These are phyloP conservation scores for Bombylius discolor DNA, from an alignment of 2,888 invertebrate genomes.

Conservation along the genomic window DNA sequence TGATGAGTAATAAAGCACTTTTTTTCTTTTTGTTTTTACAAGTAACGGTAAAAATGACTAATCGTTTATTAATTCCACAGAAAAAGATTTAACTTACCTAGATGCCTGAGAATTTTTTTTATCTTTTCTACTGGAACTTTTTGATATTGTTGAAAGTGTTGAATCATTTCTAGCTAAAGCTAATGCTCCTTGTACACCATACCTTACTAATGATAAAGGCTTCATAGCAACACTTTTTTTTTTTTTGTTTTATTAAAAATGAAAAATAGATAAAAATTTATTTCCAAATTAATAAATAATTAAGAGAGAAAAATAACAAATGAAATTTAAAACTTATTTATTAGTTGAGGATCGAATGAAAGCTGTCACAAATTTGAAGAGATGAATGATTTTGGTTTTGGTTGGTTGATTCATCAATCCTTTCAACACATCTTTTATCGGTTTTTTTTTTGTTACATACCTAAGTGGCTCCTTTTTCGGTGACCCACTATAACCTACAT, in stretches of 20 bases:
- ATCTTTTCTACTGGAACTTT: conserved; percentile 36
- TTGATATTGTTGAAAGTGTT: conserved; percentile 47
- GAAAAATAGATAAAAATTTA: no score
- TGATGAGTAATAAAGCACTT: no score
- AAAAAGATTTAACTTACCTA: conserved; percentile 24
- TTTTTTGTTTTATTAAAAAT: no score
- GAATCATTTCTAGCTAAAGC: conserved; percentile 37
- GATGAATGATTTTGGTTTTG: no score
- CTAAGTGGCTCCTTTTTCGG: conserved; percentile 35
- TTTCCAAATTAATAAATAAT: no score
- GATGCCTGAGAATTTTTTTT: conserved; percentile 38
- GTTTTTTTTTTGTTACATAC: conserved; percentile 18
- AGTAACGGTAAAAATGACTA: no score
- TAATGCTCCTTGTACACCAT: conserved; percentile 36
- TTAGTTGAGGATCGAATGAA: no score
- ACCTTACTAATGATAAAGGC: conserved; percentile 35
- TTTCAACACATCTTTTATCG: not conserved
- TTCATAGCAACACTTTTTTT: conserved; percentile 50
- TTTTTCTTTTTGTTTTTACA: not conserved
- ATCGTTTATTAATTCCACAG: no score
- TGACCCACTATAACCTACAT: conserved; percentile 25
- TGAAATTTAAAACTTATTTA: no score
- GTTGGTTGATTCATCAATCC: no score
- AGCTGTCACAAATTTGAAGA: no score
- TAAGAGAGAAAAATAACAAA: no score